Base-by-base conservation (phyloP, 2,797 vertebrate species). In the Sebastes matsubarae region DNA sequence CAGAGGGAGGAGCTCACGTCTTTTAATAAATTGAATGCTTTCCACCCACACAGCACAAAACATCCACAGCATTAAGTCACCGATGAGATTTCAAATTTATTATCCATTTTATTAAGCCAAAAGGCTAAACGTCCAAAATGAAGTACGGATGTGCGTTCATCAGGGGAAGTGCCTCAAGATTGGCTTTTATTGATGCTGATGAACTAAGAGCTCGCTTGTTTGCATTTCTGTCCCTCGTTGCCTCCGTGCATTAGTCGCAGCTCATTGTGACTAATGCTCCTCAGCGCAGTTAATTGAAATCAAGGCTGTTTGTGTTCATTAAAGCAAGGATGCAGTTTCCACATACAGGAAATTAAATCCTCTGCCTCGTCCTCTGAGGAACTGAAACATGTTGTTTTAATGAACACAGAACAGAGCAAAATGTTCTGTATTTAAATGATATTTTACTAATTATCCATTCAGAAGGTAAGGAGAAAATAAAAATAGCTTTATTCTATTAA, bases 141-240 rank as follows among this genome's bases (percentile, higher is more conserved):
- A 88, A 52, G 16, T 46, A 22, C 1, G n/a, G 63, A 16, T 70
- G 20, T 54, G 29, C 3, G 27, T 79, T 84, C 34, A 81, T 88
- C 22, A 64, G 29, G 58, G 32, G 52, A 81, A 81, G 72, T 60
- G 72, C 46, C 63, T 70, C 29, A 66, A 55, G 59, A 57, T 72
- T 78, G 38, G 66, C 64, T 77, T 79, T 82, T 67, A 88, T 86
- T 83, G 84, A 88, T 58, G 63, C 67, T 75, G 67, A 85, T 72
- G 46, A 83, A 66, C 65, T 54, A 69, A 87, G 86, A 29, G 59
- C 68, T 76, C 0, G 32, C 75, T 80, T 55, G 68, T 83, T 84
- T 84, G 67, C 68, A 14, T 60, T 80, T 79, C 54, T 80, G 30
- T 79, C 73, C 70, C 64, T 72, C 55, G 81, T 73, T 34, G 67